Percentiles rank a stretch among this genome's conserved stretches.
phyloP scores from a whole-genome alignment of 2,113 vertebrate species.

The Callionymus lyra region DNA sequence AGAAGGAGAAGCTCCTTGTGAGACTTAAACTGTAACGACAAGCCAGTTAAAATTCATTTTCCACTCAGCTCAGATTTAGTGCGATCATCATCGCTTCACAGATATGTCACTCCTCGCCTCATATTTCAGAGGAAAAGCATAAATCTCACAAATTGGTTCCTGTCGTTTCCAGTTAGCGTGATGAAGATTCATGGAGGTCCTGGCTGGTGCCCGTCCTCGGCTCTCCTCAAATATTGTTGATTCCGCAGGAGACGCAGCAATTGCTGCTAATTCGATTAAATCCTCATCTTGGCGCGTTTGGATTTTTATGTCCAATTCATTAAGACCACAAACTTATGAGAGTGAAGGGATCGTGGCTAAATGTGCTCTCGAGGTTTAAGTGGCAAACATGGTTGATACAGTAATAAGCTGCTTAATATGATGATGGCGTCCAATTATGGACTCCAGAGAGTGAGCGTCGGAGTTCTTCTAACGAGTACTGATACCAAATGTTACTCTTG shows the following conservation, averaged over 20 bases:
- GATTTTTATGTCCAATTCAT: slow-evolving; percentile 39
- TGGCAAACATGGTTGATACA: slow-evolving; percentile 8
- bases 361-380: slow-evolving; percentile 11
- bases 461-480: too few relatives aligned
- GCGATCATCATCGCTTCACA: slow-evolving; percentile 51
- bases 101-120: slow-evolving; percentile 59
- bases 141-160: slow-evolving; percentile 64
- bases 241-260: slow-evolving; percentile 20
- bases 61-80: slow-evolving; percentile 63
- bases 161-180: slow-evolving; percentile 59
- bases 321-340: slow-evolving; percentile 32
- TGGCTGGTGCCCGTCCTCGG: slow-evolving; percentile 13
- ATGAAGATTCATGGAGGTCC: slow-evolving; percentile 58
- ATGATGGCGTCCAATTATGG: slow-evolving; percentile 3
- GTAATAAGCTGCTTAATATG: slow-evolving; percentile 14
- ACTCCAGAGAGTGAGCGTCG: background rate
- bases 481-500: too few relatives aligned
- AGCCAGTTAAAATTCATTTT: slow-evolving; percentile 70
- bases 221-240: slow-evolving; percentile 25
- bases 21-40: slow-evolving; percentile 60
- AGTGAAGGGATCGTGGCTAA: slow-evolving; percentile 11
- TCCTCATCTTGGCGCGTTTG: slow-evolving; percentile 22
- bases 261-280: slow-evolving; percentile 40
- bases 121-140: slow-evolving; percentile 61
- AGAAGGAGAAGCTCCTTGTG: slow-evolving; percentile 49